Evolutionary conservation across 2,888 invertebrate species (phyloP), one percentile per base, ranked within the genome.

Genomic region (Tinea trinotella): DNA sequence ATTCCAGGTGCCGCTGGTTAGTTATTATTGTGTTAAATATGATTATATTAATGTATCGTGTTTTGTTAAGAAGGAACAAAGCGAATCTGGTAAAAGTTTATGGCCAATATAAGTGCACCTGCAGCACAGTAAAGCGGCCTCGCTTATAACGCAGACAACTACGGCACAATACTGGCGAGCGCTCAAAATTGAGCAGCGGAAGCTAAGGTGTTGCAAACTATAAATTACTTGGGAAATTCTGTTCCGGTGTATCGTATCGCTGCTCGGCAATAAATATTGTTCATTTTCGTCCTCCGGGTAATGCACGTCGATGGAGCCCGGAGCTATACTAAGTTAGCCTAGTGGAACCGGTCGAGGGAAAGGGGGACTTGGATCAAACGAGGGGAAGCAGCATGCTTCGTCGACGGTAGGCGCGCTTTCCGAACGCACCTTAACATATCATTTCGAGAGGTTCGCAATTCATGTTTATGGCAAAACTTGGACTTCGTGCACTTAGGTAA

Each of bases 391-490:
- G 40, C 30, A 30, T 30, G 30, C 30, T 13, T 15, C 40, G 40
- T 36, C 36, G 36, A n/a, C 40, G 40, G 40, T 13, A 15, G 17
- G 17, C 40, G 40, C 40, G 2, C 15, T 40, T 10, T 18, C 52
- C 13, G 13, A 34, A 55, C 56, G 56, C 56, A 78, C 76, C 79
- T 79, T 72, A 76, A 80, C 80, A 80, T 80, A 82, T 83, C 81
- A 82, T 79, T 76, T 76, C 74, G 72, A 69, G 72, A 69, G 68
- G 68, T 74, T 72, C 79, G 79, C 83, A 76, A 78, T 79, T 83
- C 80, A 82, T 81, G 83, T 81, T 83, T 83, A 85, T 82, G 71
- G 78, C 74, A 73, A 81, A 85, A 83, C 79, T 84, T 83, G 71
- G 74, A 76, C 78, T 81, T 73, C 76, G 74, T 81, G 82, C 82